Base-by-base conservation (phyloP, 2,113 vertebrate genomes). In the Tachycineta bicolor region DNA sequence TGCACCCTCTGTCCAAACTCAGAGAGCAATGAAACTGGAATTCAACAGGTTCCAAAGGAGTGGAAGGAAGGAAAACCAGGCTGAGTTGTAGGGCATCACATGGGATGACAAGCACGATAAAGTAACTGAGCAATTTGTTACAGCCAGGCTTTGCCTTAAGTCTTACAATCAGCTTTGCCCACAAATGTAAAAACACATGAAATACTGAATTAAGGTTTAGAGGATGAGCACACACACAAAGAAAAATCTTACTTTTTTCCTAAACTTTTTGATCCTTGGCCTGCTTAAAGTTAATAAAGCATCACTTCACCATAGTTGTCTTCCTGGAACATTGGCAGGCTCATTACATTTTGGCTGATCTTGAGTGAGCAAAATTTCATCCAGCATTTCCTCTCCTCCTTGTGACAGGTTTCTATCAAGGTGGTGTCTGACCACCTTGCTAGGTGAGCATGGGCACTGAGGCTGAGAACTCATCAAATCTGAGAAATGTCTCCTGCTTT, bases 61-160 rank as follows among this genome's bases (percentile, higher is more conserved):
- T 16, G 16, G 71, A 53, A 79, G 18, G 63, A 21, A 75, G 43
- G 28, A 73, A 28, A 13, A 34, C 0, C 0, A 4, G 13, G 12
- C 29, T 50, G 71, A 92, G n/a, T 21, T 77, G 20, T 3, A 49
- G 13, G 8, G 37, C 39, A 78, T 16, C 65, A 10, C 0, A 0
- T 4, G 18, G 34, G 39, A 82, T 29, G 11, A 69, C 22, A 5
- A 83, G 18, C 0, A 2, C 62, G 34, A 52, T 18, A 49, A 58
- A 63, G 53, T 16, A 29, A 41, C n/a, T 24, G 4, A 37, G 16
- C 47, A 12, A 16, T 29, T 58, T 44, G 10, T 33, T 43, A 58
- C 56, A 91, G 49, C 28, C 49, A 46, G 37, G 24, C 43, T 83
- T 62, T 58, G 25, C 46, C 49, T 90, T 64, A 6, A 43, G 53